Evolutionary conservation across 2,797 vertebrate genomes (phyloP).

Genomic region (Megaceryle alcyon): DNA sequence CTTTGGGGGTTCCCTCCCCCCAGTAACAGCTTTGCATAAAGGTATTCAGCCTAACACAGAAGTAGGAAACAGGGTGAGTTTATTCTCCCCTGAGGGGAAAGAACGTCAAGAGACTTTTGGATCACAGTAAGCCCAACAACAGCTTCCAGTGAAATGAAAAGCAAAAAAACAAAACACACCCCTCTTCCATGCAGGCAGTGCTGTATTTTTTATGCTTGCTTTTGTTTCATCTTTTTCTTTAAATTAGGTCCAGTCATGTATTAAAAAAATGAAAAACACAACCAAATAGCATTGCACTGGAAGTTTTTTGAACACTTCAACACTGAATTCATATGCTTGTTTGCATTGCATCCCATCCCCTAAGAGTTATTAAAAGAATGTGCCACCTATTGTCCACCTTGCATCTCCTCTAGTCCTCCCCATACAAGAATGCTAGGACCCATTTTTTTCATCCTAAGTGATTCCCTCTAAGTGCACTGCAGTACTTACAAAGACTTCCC

Average conservation of each 20-base stretch:
- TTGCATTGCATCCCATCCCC: fast-evolving
- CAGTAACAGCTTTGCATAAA: not conserved
- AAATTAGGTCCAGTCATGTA: not conserved
- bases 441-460: not conserved
- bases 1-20: not conserved
- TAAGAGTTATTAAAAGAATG: not conserved
- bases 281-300: not conserved
- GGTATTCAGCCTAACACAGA: not conserved
- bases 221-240: not conserved
- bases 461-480: not conserved
- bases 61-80: not conserved
- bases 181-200: not conserved
- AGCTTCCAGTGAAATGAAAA: not conserved
- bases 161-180: not conserved
- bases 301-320: not conserved
- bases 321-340: not conserved
- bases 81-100: not conserved
- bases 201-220: fast-evolving
- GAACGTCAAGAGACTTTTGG: not conserved
- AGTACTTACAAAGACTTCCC: not conserved
- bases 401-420: not conserved
- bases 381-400: not conserved
- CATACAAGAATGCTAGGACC: not conserved
- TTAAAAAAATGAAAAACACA: not conserved
- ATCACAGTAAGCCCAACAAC: not conserved